Evolutionary conservation across 2,113 vertebrate genomes (phyloP).

Genomic region (Pygoscelis adeliae): DNA sequence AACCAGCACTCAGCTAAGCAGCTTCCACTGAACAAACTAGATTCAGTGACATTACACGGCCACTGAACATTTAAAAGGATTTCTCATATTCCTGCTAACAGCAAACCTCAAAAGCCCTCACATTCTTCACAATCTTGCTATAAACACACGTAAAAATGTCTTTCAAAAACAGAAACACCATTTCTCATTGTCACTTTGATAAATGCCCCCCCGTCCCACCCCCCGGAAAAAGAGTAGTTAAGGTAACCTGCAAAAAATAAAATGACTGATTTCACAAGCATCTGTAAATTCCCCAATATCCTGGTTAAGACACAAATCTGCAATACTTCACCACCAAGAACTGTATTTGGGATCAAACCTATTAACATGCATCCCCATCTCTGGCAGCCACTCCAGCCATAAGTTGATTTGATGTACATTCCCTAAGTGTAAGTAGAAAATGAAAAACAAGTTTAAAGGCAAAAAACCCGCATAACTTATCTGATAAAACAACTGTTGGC

Average conservation of each 20-base stretch:
- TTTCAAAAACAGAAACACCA: neutral
- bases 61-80: neutral
- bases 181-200: neutral
- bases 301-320: neutral
- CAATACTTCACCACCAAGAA: neutral
- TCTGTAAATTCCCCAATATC: neutral
- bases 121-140: neutral
- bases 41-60: fast-evolving
- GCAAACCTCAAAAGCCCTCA: neutral
- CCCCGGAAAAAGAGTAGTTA: neutral
- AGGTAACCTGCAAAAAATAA: neutral
- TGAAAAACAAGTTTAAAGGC: neutral
- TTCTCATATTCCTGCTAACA: neutral
- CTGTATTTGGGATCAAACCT: neutral
- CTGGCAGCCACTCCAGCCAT: conserved; percentile 56
- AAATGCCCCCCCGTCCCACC: too few species aligned
- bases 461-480: neutral
- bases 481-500: neutral
- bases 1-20: neutral
- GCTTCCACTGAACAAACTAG: neutral
- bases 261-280: neutral
- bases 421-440: conserved; percentile 78
- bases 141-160: neutral
- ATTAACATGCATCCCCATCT: neutral
- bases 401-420: conserved; percentile 98